Conservation (phyloP, 2,113 vertebrate species). For the Syngnathus scovelli region DNA sequence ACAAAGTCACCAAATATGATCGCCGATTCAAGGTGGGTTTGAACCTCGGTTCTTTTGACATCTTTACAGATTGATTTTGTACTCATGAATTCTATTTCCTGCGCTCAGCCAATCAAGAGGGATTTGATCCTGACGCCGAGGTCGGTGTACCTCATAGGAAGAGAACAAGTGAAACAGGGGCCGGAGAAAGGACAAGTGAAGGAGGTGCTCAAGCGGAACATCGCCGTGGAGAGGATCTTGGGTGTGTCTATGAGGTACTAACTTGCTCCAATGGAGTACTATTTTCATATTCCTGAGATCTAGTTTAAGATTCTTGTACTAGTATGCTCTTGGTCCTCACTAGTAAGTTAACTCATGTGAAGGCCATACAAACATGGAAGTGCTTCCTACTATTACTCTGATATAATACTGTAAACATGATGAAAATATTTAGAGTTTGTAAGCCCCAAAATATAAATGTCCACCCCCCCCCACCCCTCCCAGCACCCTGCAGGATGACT, state of each 20-base stretch:
- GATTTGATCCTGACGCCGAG: conserved; percentile 92
- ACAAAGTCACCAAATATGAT: conserved; percentile 91
- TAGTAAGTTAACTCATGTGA: neutral
- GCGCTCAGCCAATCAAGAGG: conserved; percentile 81
- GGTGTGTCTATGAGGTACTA: conserved; percentile 87
- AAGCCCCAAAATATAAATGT: neutral
- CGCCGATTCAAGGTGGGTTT: conserved; percentile 85
- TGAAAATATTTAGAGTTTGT: neutral
- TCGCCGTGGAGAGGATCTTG: conserved; percentile 87
- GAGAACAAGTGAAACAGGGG: conserved; percentile 93
- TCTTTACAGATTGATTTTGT: neutral
- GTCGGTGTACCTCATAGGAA: conserved; percentile 88
- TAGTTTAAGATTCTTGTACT: neutral
- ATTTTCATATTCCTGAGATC: neutral
- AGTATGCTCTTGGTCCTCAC: neutral
- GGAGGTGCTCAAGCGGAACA: conserved; percentile 86
- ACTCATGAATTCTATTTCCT: neutral
- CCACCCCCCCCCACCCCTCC: too few species aligned
- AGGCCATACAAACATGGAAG: neutral
- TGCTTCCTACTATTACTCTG: neutral
- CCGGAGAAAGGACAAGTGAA: conserved; percentile 90
- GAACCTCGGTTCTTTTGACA: neutral
- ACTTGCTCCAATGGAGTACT: neutral
- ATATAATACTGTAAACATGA: too few species aligned
- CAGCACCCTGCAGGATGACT: conserved; percentile 90